These are phyloP conservation scores for Remorina albescens DNA, from an alignment of 2,797 vertebrate genomes.

Conservation along the genomic window DNA sequence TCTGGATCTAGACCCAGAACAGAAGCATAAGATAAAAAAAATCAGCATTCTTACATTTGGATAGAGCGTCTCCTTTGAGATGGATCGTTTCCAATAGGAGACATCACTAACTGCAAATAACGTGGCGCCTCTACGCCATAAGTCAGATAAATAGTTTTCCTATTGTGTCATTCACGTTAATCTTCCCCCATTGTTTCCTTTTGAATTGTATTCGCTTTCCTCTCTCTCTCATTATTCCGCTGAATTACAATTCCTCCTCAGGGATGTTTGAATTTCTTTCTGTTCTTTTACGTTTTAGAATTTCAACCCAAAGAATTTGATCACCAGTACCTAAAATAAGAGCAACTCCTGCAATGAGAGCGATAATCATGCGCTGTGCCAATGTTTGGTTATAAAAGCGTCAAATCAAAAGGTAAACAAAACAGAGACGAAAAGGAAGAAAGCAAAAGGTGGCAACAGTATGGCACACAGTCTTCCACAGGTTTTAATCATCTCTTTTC, in stretches of 20 bases:
- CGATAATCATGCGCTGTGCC: neutral
- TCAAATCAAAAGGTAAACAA: neutral
- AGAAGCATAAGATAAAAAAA: too few relatives aligned
- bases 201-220: constrained; percentile 24
- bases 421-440: neutral
- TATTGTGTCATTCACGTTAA: constrained; percentile 8
- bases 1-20: too few relatives aligned
- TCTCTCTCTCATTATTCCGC: constrained; percentile 8
- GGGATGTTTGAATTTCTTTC: constrained; percentile 11
- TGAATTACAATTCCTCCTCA: constrained; percentile 6
- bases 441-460: rapidly evolving
- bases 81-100: neutral
- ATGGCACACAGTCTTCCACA: constrained; percentile 8
- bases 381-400: neutral
- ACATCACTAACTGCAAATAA: neutral
- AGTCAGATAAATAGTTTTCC: constrained; percentile 21
- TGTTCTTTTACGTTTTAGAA: neutral
- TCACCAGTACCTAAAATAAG: constrained; percentile 1
- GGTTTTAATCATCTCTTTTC: constrained; percentile 17
- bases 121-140: constrained; percentile 5
- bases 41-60: too few relatives aligned
- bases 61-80: neutral
- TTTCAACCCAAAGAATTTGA: constrained; percentile 19
- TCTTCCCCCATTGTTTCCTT: constrained; percentile 30
- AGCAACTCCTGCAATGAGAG: neutral